phyloP scores from a whole-genome alignment of 1,140 invertebrate species.

The Ceratitis capitata region DNA sequence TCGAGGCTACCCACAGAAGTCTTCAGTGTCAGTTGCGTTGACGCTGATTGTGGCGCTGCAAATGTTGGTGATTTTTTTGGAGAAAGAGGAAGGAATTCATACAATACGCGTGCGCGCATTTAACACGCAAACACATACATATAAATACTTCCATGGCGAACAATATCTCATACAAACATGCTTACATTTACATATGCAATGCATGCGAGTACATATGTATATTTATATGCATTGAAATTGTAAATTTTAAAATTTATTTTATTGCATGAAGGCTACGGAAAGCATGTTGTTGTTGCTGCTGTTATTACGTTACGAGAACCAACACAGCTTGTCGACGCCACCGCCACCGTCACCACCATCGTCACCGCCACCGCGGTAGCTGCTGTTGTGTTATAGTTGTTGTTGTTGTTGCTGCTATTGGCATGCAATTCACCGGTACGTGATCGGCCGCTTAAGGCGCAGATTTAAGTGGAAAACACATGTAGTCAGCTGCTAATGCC shows the following conservation, averaged over 20 bases:
- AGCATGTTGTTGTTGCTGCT: neutral
- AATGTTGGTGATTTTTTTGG: conserved; percentile 8
- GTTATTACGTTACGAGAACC: neutral
- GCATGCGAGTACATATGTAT: neutral
- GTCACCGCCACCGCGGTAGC: too few relatives aligned
- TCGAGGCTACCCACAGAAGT: conserved; percentile 12
- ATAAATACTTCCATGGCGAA: neutral
- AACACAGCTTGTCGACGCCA: neutral
- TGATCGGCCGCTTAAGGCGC: conserved; percentile 54
- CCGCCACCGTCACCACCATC: too few relatives aligned
- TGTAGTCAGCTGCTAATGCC: conserved; percentile 57
- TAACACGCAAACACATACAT: neutral
- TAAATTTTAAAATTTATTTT: neutral
- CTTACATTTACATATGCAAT: neutral
- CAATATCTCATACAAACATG: neutral
- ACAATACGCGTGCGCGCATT: conserved; percentile 19
- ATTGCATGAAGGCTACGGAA: neutral
- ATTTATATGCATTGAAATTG: too few relatives aligned
- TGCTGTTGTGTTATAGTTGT: neutral
- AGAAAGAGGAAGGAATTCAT: conserved; percentile 18
- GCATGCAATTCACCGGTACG: conserved; percentile 47
- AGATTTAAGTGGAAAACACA: conserved; percentile 62
- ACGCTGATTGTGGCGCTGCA: neutral
- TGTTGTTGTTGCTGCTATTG: neutral
- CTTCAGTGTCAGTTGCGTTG: neutral